Percentiles rank a stretch among this genome's conserved stretches.
Conservation (phyloP, 2,113 vertebrate species). For the Tragelaphus imberbis region DNA sequence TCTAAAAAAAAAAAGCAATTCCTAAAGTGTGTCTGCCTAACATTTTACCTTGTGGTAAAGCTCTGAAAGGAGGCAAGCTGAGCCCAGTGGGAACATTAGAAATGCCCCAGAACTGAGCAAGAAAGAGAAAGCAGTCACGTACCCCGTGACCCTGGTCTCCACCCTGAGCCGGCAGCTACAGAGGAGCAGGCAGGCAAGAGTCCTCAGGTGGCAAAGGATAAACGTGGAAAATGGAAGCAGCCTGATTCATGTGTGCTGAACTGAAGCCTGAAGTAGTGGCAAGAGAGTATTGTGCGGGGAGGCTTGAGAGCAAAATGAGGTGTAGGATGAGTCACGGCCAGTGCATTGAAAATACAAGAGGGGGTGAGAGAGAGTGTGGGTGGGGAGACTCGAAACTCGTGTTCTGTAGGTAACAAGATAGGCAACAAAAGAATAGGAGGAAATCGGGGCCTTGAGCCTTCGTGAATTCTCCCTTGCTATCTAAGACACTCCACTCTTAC, state of each 20-base stretch:
- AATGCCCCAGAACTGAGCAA: neutral
- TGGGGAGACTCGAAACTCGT: neutral
- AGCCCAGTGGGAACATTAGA: neutral
- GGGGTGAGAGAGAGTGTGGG: neutral
- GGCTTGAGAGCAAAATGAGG: conserved; percentile 30
- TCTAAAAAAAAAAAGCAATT: conserved; percentile 14
- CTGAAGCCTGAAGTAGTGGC: neutral
- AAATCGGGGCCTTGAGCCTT: conserved; percentile 8
- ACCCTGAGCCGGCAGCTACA: neutral
- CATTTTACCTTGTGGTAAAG: neutral
- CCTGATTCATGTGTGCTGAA: neutral
- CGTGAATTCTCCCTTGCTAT: neutral
- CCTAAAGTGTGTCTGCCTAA: conserved; percentile 14
- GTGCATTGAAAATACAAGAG: conserved; percentile 18
- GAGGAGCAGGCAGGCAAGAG: neutral
- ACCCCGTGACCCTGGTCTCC: neutral
- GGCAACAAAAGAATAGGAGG: conserved; percentile 18
- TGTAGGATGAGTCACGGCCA: conserved; percentile 12
- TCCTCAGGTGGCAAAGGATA: neutral
- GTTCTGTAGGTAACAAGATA: neutral
- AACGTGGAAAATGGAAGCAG: conserved; percentile 1
- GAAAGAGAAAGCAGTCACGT: conserved; percentile 10
- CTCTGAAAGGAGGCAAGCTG: neutral
- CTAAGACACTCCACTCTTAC: neutral
- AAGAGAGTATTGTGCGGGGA: conserved; percentile 24